phyloP scores from a whole-genome alignment of 2,113 vertebrate genomes.

The Peromyscus maniculatus region DNA sequence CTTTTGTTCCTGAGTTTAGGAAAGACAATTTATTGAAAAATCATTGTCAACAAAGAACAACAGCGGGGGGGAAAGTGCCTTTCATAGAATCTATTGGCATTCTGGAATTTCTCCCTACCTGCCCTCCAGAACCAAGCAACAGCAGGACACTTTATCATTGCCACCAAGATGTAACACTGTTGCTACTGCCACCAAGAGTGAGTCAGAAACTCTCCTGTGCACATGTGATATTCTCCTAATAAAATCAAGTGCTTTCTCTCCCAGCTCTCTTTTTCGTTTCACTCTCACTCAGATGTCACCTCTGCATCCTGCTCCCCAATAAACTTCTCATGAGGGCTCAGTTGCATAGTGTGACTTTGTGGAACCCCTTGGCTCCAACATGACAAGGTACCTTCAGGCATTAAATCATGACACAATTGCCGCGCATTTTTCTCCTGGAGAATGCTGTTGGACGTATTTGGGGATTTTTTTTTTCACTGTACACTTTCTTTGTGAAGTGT shows the following conservation, averaged over 20 bases:
- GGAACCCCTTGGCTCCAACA: no score
- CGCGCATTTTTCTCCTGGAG: not conserved
- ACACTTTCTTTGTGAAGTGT: not conserved
- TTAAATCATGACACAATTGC: not conserved
- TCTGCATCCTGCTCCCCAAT: no score
- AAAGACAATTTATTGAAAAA: not conserved
- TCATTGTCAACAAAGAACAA: not conserved
- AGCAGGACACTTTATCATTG: not conserved
- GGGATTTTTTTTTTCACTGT: not conserved
- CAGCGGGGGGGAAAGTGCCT: not conserved
- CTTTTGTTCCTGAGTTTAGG: not conserved
- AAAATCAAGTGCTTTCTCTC: not conserved
- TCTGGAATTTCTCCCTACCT: not conserved
- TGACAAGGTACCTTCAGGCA: no score
- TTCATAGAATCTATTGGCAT: not conserved
- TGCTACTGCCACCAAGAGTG: not conserved
- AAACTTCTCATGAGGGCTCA: no score
- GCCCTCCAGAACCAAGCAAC: not conserved
- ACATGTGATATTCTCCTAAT: not conserved
- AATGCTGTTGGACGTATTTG: not conserved
- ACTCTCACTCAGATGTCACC: no score
- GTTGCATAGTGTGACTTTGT: no score
- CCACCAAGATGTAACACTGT: not conserved
- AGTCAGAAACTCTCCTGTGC: not conserved
- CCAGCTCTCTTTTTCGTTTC: no score